Evolutionary conservation across 2,888 invertebrate species (phyloP).

Genomic region (Sesia bembeciformis): DNA sequence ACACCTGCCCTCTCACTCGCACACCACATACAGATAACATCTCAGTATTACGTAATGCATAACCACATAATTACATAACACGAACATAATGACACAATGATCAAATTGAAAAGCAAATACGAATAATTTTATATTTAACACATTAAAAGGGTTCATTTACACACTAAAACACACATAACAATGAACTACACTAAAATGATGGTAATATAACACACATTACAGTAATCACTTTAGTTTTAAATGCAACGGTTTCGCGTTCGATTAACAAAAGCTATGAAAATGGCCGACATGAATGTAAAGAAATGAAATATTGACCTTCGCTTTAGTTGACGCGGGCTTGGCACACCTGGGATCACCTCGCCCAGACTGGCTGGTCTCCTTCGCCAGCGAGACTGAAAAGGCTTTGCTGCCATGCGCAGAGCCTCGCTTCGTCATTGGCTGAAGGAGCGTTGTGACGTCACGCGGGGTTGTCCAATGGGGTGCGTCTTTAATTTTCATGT

Average conservation of each 20-base stretch:
- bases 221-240: too few relatives aligned
- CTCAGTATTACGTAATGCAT: slow-evolving; percentile 7
- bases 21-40: slow-evolving; percentile 10
- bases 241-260: slow-evolving; percentile 8
- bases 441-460: slow-evolving; percentile 50
- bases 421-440: slow-evolving; percentile 44
- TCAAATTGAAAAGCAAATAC: too few relatives aligned
- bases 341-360: slow-evolving; percentile 66
- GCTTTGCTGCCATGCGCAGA: slow-evolving; percentile 51
- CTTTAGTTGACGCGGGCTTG: slow-evolving; percentile 46
- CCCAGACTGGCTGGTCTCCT: slow-evolving; percentile 60
- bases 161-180: neutral
- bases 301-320: slow-evolving; percentile 47
- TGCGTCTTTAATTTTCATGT: slow-evolving; percentile 53
- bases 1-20: slow-evolving; percentile 18
- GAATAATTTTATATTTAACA: neutral
- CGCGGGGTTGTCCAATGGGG: slow-evolving; percentile 38
- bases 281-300: slow-evolving; percentile 21
- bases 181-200: too few relatives aligned
- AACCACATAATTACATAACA: slow-evolving; percentile 21
- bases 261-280: slow-evolving; percentile 24
- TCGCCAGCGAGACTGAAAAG: slow-evolving; percentile 35
- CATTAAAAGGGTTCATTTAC: neutral
- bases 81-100: neutral
- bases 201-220: too few relatives aligned